Evolutionary conservation across 1,140 invertebrate species (phyloP).

Genomic region (Drosophila funebris): DNA sequence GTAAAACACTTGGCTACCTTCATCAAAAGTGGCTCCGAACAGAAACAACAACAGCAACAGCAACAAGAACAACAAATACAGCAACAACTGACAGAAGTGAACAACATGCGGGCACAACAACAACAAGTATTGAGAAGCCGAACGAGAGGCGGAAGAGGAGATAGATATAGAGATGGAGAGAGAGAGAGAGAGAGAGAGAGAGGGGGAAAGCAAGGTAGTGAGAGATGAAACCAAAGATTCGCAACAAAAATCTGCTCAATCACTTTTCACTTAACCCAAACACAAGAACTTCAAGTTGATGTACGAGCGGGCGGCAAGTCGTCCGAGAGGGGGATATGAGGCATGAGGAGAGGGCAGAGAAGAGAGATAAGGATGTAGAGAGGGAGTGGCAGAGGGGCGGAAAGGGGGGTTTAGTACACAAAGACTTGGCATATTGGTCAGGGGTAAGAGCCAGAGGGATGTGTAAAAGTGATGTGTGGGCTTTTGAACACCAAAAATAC

Average conservation of each 20-base stretch:
- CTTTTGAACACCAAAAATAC: constrained; percentile 71
- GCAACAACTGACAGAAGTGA: constrained; percentile 31
- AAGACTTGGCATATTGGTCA: constrained; percentile 27
- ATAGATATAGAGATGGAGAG: neutral
- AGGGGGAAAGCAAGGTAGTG: neutral
- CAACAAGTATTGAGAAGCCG: too few species aligned
- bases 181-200: neutral
- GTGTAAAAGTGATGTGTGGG: constrained; percentile 76
- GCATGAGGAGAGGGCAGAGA: neutral
- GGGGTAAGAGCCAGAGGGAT: constrained; percentile 11
- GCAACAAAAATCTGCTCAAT: constrained; percentile 81
- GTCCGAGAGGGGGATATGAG: neutral
- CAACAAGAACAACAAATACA: constrained; percentile 10
- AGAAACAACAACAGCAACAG: constrained; percentile 39
- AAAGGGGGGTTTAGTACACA: constrained; percentile 4
- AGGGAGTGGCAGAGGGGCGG: too few species aligned
- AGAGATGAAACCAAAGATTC: constrained; percentile 70
- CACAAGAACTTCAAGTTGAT: constrained; percentile 77
- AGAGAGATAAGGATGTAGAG: neutral
- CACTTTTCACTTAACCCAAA: constrained; percentile 81
- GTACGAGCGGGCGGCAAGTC: constrained; percentile 14
- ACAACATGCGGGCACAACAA: constrained; percentile 53
- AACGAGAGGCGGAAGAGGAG: too few species aligned
- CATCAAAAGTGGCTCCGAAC: constrained; percentile 41
- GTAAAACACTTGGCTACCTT: constrained; percentile 58